Base-by-base conservation (phyloP, 2,113 vertebrate species). In the Rhynchomys soricoides region DNA sequence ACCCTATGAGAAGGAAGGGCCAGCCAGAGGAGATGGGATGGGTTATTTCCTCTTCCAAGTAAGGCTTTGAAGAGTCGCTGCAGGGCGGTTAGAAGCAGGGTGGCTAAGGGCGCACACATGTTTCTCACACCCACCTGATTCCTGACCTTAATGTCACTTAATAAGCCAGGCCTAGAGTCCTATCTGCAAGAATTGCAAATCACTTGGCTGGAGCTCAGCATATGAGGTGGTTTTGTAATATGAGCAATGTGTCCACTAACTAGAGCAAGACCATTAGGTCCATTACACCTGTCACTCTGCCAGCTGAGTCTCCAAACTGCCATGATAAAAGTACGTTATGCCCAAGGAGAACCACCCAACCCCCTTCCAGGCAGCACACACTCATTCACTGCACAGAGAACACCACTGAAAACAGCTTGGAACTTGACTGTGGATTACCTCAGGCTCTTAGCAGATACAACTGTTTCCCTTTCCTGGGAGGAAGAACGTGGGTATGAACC, bases 291-390 rank as follows among this genome's bases (percentile, higher is more conserved):
- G 64, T 95, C 93, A 93, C 87, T 17, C 0, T 93, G 93, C 91
- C 91, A 97, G 68, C 71, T 55, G 98, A 62, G 71, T 97, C 81
- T 73, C 95, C 94, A 37, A 37, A 86, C n/a, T 89, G 97, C 95
- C 64, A n/a, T 94, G 82, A 96, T 73, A 95, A 97, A 98, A 96
- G 89, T 94, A 89, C 19, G 81, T 88, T 90, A 93, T 81, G 92
- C 90, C 95, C 87, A 95, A 91, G 94, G 50, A 95, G 75, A 75
- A 74, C 78, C 95, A 73, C 29, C 31, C 55, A 66, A 91, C 59
- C 90, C 95, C 96, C 93, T 90, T 71, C 55, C 5, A 11, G 31
- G 10, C 31, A 11, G 70, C 86, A 26, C 13, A 43, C 89, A 86
- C 95, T 94, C 79, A 86, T 73, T 78, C 91, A 5, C 3, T 1